A percentile compares a stretch with the other conserved stretches of the same genome.
Evolutionary conservation across 2,888 invertebrate species (phyloP).

Genomic region (Xylota sylvarum): DNA sequence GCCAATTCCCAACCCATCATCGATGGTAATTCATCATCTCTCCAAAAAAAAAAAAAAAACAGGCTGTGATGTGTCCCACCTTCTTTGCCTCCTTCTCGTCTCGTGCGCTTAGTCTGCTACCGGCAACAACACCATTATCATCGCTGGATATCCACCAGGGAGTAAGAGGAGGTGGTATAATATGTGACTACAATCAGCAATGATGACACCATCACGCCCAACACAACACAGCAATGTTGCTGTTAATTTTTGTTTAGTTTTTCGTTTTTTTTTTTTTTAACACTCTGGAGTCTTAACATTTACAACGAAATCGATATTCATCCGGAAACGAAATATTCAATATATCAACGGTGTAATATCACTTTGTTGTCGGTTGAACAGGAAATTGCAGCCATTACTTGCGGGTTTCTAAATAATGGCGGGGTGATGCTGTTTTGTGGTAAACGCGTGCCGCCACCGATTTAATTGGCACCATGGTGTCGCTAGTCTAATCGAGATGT

Average conservation of each 20-base stretch:
- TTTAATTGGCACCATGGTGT: constrained; percentile 26
- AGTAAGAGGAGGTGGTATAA: constrained; percentile 12
- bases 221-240: constrained; percentile 11
- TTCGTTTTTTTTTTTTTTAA: constrained; percentile 6
- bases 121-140: constrained; percentile 35
- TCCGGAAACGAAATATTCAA: constrained; percentile 34
- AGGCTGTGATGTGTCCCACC: constrained; percentile 17
- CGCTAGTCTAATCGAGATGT: constrained; percentile 13
- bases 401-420: neutral
- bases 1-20: constrained; percentile 67
- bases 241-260: constrained; percentile 23
- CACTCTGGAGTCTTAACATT: constrained; percentile 6
- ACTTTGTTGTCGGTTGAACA: constrained; percentile 35
- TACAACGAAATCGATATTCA: constrained; percentile 35
- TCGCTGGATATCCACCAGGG: constrained; percentile 31
- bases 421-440: constrained; percentile 16
- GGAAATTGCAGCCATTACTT: constrained; percentile 29
- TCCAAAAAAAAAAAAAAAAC: neutral
- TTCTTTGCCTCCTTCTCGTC: neutral
- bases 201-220: constrained; percentile 3
- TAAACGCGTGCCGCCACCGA: constrained; percentile 20
- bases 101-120: neutral
- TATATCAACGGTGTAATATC: constrained; percentile 5
- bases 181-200: constrained; percentile 50
- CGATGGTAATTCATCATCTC: constrained; percentile 61